Evolutionary conservation across 2,888 invertebrate species (phyloP), one percentile per base, ranked within the genome.

Genomic region (Lasioglossum figueresi): DNA sequence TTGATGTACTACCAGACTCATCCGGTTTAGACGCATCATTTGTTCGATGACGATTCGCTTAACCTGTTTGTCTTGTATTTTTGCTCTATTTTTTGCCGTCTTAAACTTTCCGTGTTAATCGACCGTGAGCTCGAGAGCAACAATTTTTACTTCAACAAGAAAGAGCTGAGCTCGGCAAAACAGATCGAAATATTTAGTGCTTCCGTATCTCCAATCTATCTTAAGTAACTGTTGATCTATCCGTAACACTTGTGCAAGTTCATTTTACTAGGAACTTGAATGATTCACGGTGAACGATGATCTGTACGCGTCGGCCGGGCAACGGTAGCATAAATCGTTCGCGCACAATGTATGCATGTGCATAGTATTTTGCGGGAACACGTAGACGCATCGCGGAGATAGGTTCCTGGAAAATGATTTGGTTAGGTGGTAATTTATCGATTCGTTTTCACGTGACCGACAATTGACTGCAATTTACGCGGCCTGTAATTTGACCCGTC

Each of bases 361-460:
- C n/a, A n/a, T n/a, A 31, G 19, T 4, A 5, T 70, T 70, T 40
- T n/a, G 40, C 14, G 68, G n/a, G 14, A n/a, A n/a, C 16, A 14
- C n/a, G n/a, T 43, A 14, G 14, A 40, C 40, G n/a, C n/a, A n/a
- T 40, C n/a, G 40, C 40, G 4, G n/a, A n/a, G 40, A 14, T 40
- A n/a, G 40, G 2, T 70, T 70, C 70, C n/a, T n/a, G n/a, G 70
- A 70, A 70, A 70, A 40, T 23, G n/a, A 40, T 70, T 70, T n/a
- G n/a, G 40, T 27, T n/a, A 40, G 70, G 40, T 4, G 40, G 40
- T 70, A 70, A 70, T 70, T 70, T 71, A 71, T 71, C 71, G 71
- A 43, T 71, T 71, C 27, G 37, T 71, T 71, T 71, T 27, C 27
- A 43, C 71, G 71, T 19, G 27, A 43, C 27, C 43, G 71, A 19